Evolutionary conservation across 2,113 vertebrate species (phyloP).

Genomic region (Anas platyrhynchos): DNA sequence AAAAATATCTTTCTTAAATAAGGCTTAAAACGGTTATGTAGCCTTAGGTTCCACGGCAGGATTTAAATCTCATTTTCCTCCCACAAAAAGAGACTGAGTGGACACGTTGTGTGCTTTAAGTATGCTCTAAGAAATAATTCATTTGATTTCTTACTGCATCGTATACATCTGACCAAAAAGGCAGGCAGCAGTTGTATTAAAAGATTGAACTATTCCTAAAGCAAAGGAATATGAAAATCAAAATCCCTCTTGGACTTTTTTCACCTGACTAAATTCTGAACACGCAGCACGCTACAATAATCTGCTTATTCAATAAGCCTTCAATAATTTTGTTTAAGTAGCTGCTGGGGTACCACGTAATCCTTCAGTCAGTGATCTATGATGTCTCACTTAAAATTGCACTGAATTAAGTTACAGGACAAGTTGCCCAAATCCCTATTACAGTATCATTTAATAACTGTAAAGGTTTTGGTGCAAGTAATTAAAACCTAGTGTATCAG

Average conservation of each 20-base stretch:
- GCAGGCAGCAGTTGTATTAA: neutral
- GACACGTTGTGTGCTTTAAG: neutral
- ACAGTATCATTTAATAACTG: neutral
- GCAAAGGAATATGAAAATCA: neutral
- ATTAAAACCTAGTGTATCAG: neutral
- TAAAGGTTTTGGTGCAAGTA: neutral
- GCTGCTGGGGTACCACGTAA: neutral
- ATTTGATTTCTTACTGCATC: neutral
- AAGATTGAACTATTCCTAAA: neutral
- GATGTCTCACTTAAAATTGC: neutral
- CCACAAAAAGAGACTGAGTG: neutral
- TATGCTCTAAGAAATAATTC: neutral
- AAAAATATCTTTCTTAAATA: neutral
- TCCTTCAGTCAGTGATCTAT: neutral
- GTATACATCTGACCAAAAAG: neutral
- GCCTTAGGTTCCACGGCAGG: neutral
- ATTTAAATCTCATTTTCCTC: neutral
- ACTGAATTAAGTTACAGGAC: neutral
- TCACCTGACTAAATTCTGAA: neutral
- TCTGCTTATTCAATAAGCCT: neutral
- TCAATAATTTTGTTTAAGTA: neutral
- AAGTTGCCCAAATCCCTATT: neutral
- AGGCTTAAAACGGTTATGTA: neutral
- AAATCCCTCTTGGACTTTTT: neutral
- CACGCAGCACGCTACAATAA: neutral